Evolutionary conservation across 2,797 vertebrate genomes (phyloP).

Genomic region (Labroides dimidiatus): DNA sequence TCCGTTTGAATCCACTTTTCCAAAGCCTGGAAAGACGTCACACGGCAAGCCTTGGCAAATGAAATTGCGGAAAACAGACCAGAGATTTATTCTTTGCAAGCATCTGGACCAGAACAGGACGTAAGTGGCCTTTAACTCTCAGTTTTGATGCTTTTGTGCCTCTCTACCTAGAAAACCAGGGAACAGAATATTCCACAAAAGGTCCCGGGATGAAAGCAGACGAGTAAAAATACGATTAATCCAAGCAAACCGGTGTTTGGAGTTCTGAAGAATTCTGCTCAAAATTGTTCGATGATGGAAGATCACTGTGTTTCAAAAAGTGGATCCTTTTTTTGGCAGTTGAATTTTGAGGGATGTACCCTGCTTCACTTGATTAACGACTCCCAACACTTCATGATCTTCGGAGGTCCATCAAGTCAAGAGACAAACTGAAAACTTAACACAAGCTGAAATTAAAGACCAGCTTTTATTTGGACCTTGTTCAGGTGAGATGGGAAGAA

Average conservation of each 20-base stretch:
- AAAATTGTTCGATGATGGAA: neutral
- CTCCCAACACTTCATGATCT: neutral
- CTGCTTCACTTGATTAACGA: neutral
- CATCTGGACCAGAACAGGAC: neutral
- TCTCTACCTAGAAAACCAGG: conserved; percentile 17
- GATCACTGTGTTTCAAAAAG: neutral
- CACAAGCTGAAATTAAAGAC: conserved; percentile 3
- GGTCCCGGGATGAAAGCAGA: neutral
- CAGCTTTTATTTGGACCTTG: neutral
- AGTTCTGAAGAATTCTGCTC: conserved; percentile 1
- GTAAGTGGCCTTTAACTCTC: neutral
- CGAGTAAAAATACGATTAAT: neutral
- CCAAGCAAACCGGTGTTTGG: neutral
- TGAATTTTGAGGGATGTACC: neutral
- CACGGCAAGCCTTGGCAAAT: conserved; percentile 2
- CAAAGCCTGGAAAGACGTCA: conserved; percentile 11
- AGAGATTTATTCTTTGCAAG: neutral
- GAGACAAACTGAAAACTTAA: neutral
- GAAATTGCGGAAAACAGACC: neutral
- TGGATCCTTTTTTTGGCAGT: conserved; percentile 2
- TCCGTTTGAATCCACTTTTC: conserved; percentile 27
- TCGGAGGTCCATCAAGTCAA: neutral
- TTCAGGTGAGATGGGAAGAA: neutral
- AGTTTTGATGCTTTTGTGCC: neutral
- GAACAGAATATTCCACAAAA: conserved; percentile 12